Conservation (phyloP, 2,888 invertebrate species). For the Conistra vaccinii region DNA sequence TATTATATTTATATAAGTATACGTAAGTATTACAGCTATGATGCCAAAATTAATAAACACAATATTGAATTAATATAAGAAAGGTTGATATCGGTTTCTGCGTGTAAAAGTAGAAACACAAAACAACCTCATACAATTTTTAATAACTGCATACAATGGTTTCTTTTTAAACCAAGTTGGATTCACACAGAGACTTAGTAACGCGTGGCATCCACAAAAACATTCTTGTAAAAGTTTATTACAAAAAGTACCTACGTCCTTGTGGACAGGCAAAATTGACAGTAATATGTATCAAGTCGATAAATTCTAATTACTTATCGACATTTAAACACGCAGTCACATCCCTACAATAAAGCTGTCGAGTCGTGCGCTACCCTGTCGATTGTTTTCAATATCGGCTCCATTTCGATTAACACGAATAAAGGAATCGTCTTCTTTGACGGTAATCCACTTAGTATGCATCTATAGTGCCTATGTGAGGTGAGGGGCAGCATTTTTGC, state of each 20-base stretch:
- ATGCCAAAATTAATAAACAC: neutral
- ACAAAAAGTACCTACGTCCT: neutral
- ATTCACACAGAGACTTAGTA: neutral
- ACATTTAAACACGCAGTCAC: conserved; percentile 58
- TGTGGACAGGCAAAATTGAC: neutral
- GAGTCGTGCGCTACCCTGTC: conserved; percentile 88
- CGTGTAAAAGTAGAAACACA: neutral
- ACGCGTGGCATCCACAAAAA: neutral
- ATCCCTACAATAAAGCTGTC: conserved; percentile 72
- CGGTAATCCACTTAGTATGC: conserved; percentile 84
- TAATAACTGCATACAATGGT: neutral
- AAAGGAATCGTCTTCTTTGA: conserved; percentile 86
- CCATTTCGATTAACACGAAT: conserved; percentile 89
- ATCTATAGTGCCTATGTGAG: conserved; percentile 66
- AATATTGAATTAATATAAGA: neutral
- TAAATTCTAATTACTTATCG: conserved; percentile 64
- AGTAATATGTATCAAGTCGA: conserved; percentile 38
- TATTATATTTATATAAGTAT: too few relatives aligned
- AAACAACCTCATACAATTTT: neutral
- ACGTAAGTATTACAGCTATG: too few relatives aligned
- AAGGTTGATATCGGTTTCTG: neutral
- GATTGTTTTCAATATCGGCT: conserved; percentile 90
- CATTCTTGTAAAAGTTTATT: neutral
- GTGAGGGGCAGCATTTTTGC: conserved; percentile 81
- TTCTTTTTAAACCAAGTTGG: neutral